Conservation (phyloP, 2,888 invertebrate genomes). For the Lasioglossum malachurum region DNA sequence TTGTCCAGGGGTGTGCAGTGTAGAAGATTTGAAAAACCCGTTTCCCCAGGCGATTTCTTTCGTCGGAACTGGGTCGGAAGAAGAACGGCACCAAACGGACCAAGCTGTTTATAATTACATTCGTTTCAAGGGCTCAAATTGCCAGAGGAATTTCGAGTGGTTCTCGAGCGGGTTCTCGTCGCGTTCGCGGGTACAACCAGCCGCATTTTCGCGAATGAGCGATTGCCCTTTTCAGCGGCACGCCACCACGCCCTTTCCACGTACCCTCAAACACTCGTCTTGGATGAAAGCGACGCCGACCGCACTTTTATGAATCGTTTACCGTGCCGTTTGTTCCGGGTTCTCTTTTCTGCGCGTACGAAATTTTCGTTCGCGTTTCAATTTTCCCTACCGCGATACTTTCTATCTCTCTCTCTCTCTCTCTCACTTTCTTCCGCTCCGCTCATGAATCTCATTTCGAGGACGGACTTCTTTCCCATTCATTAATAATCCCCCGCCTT, state of each 20-base stretch:
- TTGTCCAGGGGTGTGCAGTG: background rate
- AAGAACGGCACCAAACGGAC: constrained; percentile 4
- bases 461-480: background rate
- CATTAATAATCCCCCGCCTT: background rate
- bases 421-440: background rate
- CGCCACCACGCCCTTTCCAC: constrained; percentile 54
- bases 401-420: no score
- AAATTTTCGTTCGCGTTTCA: constrained; percentile 7
- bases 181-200: background rate
- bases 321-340: constrained; percentile 9
- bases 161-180: constrained; percentile 5
- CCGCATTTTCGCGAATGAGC: constrained; percentile 21
- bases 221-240: constrained; percentile 35
- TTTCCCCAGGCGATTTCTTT: constrained; percentile 10
- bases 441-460: background rate
- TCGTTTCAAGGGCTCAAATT: background rate
- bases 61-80: constrained; percentile 26
- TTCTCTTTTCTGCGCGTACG: background rate
- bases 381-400: background rate
- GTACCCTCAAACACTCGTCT: constrained; percentile 58
- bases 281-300: constrained; percentile 27
- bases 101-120: constrained; percentile 7
- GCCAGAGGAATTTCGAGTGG: constrained; percentile 5
- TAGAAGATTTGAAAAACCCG: background rate
- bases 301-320: constrained; percentile 44